phyloP scores from a whole-genome alignment of 2,888 invertebrate genomes.

The Phaedon cochleariae region DNA sequence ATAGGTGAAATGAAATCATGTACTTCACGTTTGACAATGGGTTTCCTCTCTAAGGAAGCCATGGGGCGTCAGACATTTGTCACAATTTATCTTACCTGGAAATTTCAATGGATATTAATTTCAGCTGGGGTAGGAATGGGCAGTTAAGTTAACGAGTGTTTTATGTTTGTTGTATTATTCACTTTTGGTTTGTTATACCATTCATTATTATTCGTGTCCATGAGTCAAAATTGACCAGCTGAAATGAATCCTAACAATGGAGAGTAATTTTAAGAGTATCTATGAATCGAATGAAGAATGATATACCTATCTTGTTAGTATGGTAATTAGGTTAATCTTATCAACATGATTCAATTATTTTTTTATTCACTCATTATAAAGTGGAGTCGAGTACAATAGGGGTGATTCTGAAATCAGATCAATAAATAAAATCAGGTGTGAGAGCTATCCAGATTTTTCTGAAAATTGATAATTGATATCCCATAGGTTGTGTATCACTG shows the following conservation, averaged over 20 bases:
- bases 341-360: too few species aligned
- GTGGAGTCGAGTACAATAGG: too few species aligned
- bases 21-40: constrained; percentile 51
- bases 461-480: too few species aligned
- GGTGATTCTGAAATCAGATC: too few species aligned
- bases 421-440: too few species aligned
- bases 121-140: constrained; percentile 32
- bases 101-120: constrained; percentile 41
- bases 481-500: too few species aligned
- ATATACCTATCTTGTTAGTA: too few species aligned
- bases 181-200: constrained; percentile 26
- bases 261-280: too few species aligned
- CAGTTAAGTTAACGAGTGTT: constrained; percentile 35
- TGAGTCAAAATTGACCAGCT: neutral
- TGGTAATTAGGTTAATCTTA: too few species aligned
- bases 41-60: constrained; percentile 45
- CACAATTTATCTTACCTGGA: constrained; percentile 59
- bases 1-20: constrained; percentile 50
- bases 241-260: neutral
- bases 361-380: too few species aligned
- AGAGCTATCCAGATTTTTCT: too few species aligned
- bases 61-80: constrained; percentile 49
- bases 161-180: constrained; percentile 34
- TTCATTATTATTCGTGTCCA: neutral
- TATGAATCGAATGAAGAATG: too few species aligned